These are phyloP conservation scores for Spodoptera picta DNA, from an alignment of 2,888 invertebrate genomes.

Conservation along the genomic window DNA sequence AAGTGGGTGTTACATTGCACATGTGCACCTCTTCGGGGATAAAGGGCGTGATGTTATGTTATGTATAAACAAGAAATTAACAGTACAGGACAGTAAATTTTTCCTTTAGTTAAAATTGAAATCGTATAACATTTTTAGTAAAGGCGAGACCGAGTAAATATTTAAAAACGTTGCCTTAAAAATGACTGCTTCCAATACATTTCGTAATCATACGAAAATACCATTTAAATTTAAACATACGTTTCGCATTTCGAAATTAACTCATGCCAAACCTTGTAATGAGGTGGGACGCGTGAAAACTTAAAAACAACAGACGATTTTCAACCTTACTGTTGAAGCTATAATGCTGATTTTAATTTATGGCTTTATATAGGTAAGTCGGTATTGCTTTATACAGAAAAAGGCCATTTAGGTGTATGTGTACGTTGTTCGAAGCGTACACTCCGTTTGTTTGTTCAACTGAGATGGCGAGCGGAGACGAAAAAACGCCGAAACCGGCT, in stretches of 20 bases:
- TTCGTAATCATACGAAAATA: slow-evolving; percentile 48
- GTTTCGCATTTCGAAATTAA: slow-evolving; percentile 53
- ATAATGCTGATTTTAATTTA: slow-evolving; percentile 41
- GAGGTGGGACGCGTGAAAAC: slow-evolving; percentile 20
- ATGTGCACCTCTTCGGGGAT: too few species aligned
- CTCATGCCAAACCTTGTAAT: slow-evolving; percentile 43
- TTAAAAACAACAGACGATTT: slow-evolving; percentile 16
- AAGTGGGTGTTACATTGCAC: too few species aligned
- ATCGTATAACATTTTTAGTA: not conserved
- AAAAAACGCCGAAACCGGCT: slow-evolving; percentile 83
- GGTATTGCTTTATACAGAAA: slow-evolving; percentile 54
- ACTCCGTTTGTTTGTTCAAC: slow-evolving; percentile 83
- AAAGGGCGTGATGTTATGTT: too few species aligned
- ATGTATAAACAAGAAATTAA: too few species aligned
- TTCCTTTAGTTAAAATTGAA: not conserved
- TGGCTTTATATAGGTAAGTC: slow-evolving; percentile 40
- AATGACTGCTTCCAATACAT: slow-evolving; percentile 15
- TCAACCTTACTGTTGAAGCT: slow-evolving; percentile 10
- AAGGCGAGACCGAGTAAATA: not conserved
- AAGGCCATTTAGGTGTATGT: slow-evolving; percentile 69
- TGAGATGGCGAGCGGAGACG: slow-evolving; percentile 77
- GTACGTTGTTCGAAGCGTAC: slow-evolving; percentile 82
- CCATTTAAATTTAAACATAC: slow-evolving; percentile 44
- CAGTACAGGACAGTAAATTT: not conserved
- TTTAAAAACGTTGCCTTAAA: slow-evolving; percentile 1